Conservation (phyloP, 2,113 vertebrate genomes). For the Lophotis ruficrista region DNA sequence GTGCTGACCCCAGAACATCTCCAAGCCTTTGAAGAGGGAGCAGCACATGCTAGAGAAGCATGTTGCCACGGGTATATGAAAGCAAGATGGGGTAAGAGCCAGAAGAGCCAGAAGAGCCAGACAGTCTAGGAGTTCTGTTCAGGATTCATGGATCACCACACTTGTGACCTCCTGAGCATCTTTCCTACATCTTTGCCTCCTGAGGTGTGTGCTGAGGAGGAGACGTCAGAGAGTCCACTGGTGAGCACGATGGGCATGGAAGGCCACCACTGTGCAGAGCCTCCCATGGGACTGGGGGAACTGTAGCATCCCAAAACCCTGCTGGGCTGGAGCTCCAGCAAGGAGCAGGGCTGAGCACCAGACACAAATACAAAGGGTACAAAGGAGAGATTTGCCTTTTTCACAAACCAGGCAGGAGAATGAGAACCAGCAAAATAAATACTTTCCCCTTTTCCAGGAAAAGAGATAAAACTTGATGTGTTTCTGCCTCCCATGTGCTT, state of each 20-base stretch:
- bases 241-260: neutral
- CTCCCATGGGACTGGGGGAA: neutral
- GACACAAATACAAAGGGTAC: neutral
- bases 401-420: neutral
- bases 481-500: neutral
- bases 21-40: neutral
- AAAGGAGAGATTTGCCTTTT: neutral
- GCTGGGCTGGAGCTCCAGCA: neutral
- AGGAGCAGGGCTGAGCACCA: neutral
- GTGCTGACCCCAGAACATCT: neutral
- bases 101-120: neutral
- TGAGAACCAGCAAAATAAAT: neutral
- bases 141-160: neutral
- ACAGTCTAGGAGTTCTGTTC: neutral
- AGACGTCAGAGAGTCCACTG: neutral
- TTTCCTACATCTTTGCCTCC: neutral
- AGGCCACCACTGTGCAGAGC: neutral
- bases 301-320: neutral
- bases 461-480: neutral
- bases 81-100: neutral
- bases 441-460: neutral
- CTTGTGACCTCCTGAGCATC: neutral
- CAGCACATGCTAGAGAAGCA: neutral
- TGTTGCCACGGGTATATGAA: neutral
- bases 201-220: neutral